A percentile compares a stretch with the other conserved stretches of the same genome.
phyloP scores from a whole-genome alignment of 2,113 vertebrate genomes.

The Rhombomys opimus region DNA sequence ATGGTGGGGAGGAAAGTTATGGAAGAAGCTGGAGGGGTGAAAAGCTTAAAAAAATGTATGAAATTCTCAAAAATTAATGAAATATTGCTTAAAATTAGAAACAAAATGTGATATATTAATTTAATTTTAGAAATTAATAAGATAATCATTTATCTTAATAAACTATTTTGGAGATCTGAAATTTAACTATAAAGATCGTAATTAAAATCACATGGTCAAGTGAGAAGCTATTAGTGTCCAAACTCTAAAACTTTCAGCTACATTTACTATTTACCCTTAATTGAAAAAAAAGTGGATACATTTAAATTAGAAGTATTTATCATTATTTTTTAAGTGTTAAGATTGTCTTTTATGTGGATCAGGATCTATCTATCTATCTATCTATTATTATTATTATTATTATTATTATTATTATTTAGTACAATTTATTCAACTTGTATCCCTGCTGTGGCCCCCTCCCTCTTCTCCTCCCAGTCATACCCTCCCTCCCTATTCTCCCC shows the following conservation, averaged over 20 bases:
- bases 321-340: neutral
- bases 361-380: no score
- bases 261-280: neutral
- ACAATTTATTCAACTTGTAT: no score
- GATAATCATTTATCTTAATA: neutral
- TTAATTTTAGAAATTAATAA: conserved; percentile 1
- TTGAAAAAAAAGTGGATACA: neutral
- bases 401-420: no score
- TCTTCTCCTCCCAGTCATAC: no score
- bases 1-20: neutral
- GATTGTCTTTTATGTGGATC: no score
- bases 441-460: no score
- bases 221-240: neutral
- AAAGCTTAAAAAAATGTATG: neutral
- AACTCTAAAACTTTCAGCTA: conserved; percentile 1
- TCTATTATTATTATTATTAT: no score
- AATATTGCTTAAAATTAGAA: neutral
- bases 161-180: neutral
- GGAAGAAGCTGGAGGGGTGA: neutral
- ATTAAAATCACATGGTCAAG: neutral
- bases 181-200: neutral
- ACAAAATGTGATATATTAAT: neutral
- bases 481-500: no score
- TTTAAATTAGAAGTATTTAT: neutral
- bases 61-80: neutral